Evolutionary conservation across 2,888 invertebrate genomes (phyloP).

Genomic region (Miltochrista miniata): DNA sequence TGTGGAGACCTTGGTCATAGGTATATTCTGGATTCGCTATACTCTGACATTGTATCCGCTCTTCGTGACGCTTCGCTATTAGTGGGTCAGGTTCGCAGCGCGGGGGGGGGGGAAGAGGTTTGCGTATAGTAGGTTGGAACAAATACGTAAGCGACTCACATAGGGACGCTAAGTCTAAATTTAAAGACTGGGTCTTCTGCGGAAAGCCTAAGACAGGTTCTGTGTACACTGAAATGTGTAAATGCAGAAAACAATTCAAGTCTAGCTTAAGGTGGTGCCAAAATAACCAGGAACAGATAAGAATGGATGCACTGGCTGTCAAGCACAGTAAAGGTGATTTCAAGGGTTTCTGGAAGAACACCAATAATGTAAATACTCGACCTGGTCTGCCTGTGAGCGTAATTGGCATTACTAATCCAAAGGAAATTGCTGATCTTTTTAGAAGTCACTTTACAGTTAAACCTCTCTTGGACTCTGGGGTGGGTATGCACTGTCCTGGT

Average conservation of each 20-base stretch:
- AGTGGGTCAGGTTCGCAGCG: no score
- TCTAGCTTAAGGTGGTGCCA: neutral
- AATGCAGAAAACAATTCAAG: neutral
- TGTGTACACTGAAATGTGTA: neutral
- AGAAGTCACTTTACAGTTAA: neutral
- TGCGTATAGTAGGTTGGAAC: neutral
- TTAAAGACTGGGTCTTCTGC: neutral
- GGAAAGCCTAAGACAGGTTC: neutral
- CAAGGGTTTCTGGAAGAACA: neutral
- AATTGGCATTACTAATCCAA: neutral
- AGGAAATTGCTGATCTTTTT: neutral
- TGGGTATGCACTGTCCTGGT: neutral
- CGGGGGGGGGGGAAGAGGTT: no score
- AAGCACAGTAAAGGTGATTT: neutral
- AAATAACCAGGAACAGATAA: neutral
- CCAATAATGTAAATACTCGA: neutral
- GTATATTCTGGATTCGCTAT: no score
- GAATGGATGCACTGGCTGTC: neutral
- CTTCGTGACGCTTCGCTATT: no score
- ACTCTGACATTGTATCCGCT: no score
- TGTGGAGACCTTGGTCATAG: no score
- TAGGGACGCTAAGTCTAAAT: neutral
- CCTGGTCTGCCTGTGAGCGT: neutral
- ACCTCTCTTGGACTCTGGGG: neutral
- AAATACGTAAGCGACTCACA: neutral